Percentiles rank a stretch among this genome's conserved stretches.
Evolutionary conservation across 1,140 invertebrate genomes (phyloP).

Genomic region (Heliconius nattereri): DNA sequence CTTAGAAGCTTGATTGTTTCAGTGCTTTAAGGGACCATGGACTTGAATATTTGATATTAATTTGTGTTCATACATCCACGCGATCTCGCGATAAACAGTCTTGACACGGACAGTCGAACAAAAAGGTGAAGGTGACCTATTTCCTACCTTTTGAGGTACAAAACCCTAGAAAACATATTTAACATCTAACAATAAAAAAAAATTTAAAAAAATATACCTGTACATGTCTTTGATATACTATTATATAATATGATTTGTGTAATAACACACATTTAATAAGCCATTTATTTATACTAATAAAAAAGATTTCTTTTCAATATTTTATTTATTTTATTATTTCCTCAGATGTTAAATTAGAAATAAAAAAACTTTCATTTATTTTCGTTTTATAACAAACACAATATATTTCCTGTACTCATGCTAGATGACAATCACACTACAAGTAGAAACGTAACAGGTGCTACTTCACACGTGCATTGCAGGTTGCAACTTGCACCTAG

Average conservation of each 20-base stretch:
- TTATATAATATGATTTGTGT: no score
- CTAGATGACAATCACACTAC: not conserved
- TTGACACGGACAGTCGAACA: no score
- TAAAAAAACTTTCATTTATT: not conserved
- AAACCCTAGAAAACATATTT: not conserved
- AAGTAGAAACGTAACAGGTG: slow-evolving; percentile 21
- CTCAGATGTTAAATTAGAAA: not conserved
- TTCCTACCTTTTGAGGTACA: no score
- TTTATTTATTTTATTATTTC: not conserved
- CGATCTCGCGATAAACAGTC: no score
- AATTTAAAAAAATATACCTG: not conserved
- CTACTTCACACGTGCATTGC: slow-evolving; percentile 18
- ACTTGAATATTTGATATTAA: no score
- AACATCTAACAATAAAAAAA: not conserved
- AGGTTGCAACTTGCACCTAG: not conserved
- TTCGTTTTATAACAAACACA: not conserved
- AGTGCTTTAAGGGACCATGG: no score
- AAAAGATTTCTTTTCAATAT: not conserved
- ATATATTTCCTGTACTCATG: not conserved
- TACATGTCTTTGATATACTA: no score
- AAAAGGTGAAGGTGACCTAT: no score
- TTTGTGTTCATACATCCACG: no score
- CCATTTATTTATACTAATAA: not conserved
- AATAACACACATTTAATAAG: not conserved
- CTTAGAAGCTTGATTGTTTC: no score